Evolutionary conservation across 2,113 vertebrate genomes (phyloP), one percentile per base, ranked within the genome.

Genomic region (Nibea coibor): DNA sequence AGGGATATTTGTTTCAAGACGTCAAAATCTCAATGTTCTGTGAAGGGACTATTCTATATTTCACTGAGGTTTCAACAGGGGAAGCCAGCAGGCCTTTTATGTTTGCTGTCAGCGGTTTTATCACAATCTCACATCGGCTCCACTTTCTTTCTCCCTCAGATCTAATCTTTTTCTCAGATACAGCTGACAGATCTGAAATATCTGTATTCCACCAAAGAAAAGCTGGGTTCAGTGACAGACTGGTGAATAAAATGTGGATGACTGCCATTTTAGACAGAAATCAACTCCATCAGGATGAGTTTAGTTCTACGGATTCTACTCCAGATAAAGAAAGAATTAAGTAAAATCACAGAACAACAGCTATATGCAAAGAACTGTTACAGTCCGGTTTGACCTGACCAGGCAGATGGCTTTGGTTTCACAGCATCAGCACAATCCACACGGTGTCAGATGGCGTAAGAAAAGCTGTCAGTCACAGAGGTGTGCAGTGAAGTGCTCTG

Each of bases 21-120:
- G 50, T 83, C 67, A 82, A 53, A 73, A 43, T 35, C 59, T 26
- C 67, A 77, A 3, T 63, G 71, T 78, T 81, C 47, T 63, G 71
- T 74, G 58, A 83, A 10, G 39, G 28, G 64, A 76, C 58, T 16
- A 59, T 67, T 87, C 65, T 75, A 43, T 74, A 59, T 83, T 77
- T 77, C 82, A 71, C 50, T 14, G 45, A 68, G 35, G 58, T 42
- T 80, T 74, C 22, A 4, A 84, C 47, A 19, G 48, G 17, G 39
- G 56, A 71, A 54, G 35, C 64, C 22, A 75, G n/a, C 22, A 45
- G 58, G 64, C 31, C 0, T 75, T 68, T 80, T 65, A 72, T 65
- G 64, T 78, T 72, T 50, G 47, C 79, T 75, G 79, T 85, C 78
- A 78, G 26, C 31, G 4, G 39, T 75, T 86, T 75, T 68, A 61